These are phyloP conservation scores for Corythoichthys intestinalis DNA, from an alignment of 2,113 vertebrate genomes.

Conservation along the genomic window DNA sequence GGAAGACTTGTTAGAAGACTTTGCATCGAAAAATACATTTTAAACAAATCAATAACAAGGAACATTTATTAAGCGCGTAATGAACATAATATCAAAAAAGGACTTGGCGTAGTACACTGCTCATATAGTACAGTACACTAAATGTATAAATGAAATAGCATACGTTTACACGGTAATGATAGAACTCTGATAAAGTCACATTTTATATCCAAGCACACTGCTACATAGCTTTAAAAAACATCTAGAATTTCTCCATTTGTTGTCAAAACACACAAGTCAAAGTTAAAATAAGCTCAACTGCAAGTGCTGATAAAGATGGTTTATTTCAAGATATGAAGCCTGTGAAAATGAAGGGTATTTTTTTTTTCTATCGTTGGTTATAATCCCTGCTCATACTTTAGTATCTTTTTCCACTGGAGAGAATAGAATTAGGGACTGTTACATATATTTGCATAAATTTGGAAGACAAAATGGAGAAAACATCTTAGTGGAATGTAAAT, in stretches of 20 bases:
- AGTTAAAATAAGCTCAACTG: conserved; percentile 1
- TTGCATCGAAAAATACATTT: conserved; percentile 25
- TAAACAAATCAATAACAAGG: conserved; percentile 27
- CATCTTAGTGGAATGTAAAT: not conserved
- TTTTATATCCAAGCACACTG: conserved; percentile 13
- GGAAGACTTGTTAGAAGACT: conserved; percentile 10
- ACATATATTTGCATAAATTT: not conserved
- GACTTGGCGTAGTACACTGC: conserved; percentile 29
- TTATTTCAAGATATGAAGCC: not conserved
- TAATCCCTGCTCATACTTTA: not conserved
- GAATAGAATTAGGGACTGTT: not conserved
- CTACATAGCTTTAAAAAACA: conserved; percentile 9
- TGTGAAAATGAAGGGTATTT: not conserved
- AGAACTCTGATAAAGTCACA: conserved; percentile 22
- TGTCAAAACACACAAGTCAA: not conserved
- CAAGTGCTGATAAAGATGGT: not conserved
- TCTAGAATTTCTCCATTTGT: not conserved
- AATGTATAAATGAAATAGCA: conserved; percentile 29
- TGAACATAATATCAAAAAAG: conserved; percentile 20
- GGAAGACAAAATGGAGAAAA: not conserved
- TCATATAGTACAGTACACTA: conserved; percentile 14
- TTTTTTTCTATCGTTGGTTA: not conserved
- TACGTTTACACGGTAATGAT: conserved; percentile 24
- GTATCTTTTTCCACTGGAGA: not conserved
- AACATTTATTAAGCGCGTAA: conserved; percentile 23